Evolutionary conservation across 1,140 invertebrate species (phyloP).

Genomic region (Mesaphorura yosii): DNA sequence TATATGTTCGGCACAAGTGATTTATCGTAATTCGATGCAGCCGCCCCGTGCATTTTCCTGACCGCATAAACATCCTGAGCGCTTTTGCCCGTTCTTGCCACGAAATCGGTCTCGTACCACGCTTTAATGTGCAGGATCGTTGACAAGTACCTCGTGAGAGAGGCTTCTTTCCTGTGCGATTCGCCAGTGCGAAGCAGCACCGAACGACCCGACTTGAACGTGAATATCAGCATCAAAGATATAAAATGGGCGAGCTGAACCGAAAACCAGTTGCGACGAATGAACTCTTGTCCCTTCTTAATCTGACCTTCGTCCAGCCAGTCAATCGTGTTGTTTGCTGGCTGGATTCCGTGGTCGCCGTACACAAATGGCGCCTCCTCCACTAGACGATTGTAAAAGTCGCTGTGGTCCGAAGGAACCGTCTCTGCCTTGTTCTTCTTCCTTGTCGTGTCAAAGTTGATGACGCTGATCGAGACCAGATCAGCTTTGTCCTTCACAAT

Average conservation of each 20-base stretch:
- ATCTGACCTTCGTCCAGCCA: slow-evolving; percentile 21
- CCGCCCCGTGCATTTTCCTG: slow-evolving; percentile 11
- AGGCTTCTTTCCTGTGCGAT: neutral
- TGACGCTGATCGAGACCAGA: too few species aligned
- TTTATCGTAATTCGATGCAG: neutral
- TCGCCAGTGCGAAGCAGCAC: slow-evolving; percentile 13
- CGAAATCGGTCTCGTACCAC: slow-evolving; percentile 8
- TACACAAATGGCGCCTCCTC: slow-evolving; percentile 3
- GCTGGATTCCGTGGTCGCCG: neutral
- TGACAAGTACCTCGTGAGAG: slow-evolving; percentile 6
- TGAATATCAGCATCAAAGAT: slow-evolving; percentile 10
- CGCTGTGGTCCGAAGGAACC: too few species aligned
- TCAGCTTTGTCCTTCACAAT: too few species aligned
- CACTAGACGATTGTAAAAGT: neutral
- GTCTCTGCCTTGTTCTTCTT: too few species aligned
- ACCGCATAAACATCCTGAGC: slow-evolving; percentile 9
- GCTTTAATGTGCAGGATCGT: slow-evolving; percentile 1
- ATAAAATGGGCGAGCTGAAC: slow-evolving; percentile 4
- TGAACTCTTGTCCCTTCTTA: slow-evolving; percentile 22
- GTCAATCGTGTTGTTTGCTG: neutral
- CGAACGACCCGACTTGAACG: slow-evolving; percentile 6
- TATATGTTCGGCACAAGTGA: too few species aligned
- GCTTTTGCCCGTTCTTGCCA: neutral
- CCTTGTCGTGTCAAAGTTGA: too few species aligned
- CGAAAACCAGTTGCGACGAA: slow-evolving; percentile 14